Percentiles rank a stretch among this genome's conserved stretches.
phyloP scores from a whole-genome alignment of 1,140 invertebrate species.

The Globodera rostochiensis region DNA sequence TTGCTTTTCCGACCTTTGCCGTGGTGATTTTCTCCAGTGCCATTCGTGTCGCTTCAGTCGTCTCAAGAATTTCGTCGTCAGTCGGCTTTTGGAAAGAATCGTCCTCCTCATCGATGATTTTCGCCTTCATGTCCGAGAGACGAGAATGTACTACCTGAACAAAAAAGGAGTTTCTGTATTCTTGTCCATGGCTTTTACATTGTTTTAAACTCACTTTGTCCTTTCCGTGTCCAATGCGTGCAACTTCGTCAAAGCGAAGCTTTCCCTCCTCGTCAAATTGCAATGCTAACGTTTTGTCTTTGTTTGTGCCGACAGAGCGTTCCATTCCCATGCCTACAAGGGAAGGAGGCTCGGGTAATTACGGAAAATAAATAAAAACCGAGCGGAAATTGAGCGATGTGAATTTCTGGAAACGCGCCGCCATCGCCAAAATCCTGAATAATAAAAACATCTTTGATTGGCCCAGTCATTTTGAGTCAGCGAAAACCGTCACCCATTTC shows the following conservation, averaged over 20 bases:
- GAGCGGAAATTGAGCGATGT: slow-evolving; percentile 92
- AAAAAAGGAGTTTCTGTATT: neutral
- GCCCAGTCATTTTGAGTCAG: too few relatives aligned
- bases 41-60: slow-evolving; percentile 74
- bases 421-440: slow-evolving; percentile 84
- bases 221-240: slow-evolving; percentile 88
- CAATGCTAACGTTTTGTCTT: slow-evolving; percentile 83
- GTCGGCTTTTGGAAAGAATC: slow-evolving; percentile 81
- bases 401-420: slow-evolving; percentile 96
- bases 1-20: slow-evolving; percentile 44
- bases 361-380: slow-evolving; percentile 71
- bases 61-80: slow-evolving; percentile 81
- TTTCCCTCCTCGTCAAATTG: slow-evolving; percentile 84
- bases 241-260: slow-evolving; percentile 94
- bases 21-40: slow-evolving; percentile 65
- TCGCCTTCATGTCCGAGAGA: slow-evolving; percentile 85
- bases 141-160: slow-evolving; percentile 89
- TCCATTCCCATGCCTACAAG: slow-evolving; percentile 68
- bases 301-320: slow-evolving; percentile 70
- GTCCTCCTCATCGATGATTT: slow-evolving; percentile 87
- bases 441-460: neutral
- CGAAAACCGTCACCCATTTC: too few relatives aligned
- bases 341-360: neutral
- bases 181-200: neutral
- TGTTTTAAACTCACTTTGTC: slow-evolving; percentile 77